A percentile compares a stretch with the other conserved stretches of the same genome.
Conservation (phyloP, 2,888 invertebrate species). For the Phrixothrix hirtus region DNA sequence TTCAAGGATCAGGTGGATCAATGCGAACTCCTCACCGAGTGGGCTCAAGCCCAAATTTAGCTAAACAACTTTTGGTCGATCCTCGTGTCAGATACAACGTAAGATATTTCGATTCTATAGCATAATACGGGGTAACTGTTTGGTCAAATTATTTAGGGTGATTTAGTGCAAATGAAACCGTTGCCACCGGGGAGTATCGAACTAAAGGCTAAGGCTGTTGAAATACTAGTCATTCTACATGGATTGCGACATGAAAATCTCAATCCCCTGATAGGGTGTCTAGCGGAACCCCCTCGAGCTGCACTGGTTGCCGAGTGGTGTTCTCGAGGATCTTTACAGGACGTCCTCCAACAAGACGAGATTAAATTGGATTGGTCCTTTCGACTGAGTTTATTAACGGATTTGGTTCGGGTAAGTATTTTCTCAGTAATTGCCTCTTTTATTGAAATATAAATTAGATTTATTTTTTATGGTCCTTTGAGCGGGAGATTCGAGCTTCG, state of each 20-base stretch:
- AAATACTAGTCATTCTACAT: conserved; percentile 77
- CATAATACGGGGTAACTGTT: conserved; percentile 1
- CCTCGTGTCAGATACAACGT: conserved; percentile 84
- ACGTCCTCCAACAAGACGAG: conserved; percentile 85
- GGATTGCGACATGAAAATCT: conserved; percentile 89
- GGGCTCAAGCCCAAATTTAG: conserved; percentile 61
- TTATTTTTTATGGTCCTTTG: no score
- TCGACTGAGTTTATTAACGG: conserved; percentile 88
- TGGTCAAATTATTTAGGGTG: conserved; percentile 66
- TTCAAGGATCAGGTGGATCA: conserved; percentile 75
- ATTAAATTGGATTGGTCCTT: conserved; percentile 96
- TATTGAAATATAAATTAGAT: no score
- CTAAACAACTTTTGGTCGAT: conserved; percentile 66
- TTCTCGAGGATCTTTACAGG: conserved; percentile 84
- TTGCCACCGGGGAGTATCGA: conserved; percentile 69
- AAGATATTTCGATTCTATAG: no score
- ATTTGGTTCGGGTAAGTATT: conserved; percentile 78
- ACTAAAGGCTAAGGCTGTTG: conserved; percentile 79
- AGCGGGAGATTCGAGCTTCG: no score
- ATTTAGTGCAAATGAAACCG: conserved; percentile 85
- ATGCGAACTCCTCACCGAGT: conserved; percentile 59
- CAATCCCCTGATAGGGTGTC: conserved; percentile 85
- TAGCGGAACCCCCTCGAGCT: conserved; percentile 75
- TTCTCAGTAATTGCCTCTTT: no score
- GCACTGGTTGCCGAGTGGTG: conserved; percentile 87